Evolutionary conservation across 1,140 invertebrate genomes (phyloP), one percentile per base, ranked within the genome.

Genomic region (Procambarus clarkii): DNA sequence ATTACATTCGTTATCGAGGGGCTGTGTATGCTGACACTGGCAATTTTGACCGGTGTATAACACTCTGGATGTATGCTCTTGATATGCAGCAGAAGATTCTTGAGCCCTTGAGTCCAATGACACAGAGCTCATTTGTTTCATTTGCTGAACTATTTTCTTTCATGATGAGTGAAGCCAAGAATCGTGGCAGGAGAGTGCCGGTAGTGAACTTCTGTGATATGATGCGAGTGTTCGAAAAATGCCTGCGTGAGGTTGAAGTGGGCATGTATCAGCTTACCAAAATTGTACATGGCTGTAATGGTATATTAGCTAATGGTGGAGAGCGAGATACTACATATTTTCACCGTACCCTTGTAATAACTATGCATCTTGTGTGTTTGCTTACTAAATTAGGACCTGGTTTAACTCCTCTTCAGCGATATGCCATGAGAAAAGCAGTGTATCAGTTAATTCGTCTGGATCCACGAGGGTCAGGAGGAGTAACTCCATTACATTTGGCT

Each of bases 101-200:
- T 83, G 98, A 98, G 93, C 97, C 98, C n/a, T 95, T 99, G 11
- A 98, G 97, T 95, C 97, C 98, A 5, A 98, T 98, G 96, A 99
- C 98, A 18, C 98, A 99, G 94, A 98, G 97, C 94, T 98, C 97
- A 89, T 96, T 99, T 45, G 96, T 98, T 93, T 98, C 97, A 93
- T 99, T 99, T 94, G 98, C 98, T 2, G 98, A 99, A 95, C 95
- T 99, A 1, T 99, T 99, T 95, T 97, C 97, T 86, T 99, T 98
- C 94, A 98, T 99, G 97, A 97, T 98, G 94, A 96, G 96, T 15
- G 97, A 96, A 83, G 92, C 88, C 9, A 89, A 92, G 9, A 92
- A 92, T 44, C 86, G 86, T 64, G 86, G 87, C 24, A 60, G 83
- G 3, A 78, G 84, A 34, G 91, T 92, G 80, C 97, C 97, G 15